Evolutionary conservation across 2,113 vertebrate species (phyloP).

Genomic region (Ailurus styani): DNA sequence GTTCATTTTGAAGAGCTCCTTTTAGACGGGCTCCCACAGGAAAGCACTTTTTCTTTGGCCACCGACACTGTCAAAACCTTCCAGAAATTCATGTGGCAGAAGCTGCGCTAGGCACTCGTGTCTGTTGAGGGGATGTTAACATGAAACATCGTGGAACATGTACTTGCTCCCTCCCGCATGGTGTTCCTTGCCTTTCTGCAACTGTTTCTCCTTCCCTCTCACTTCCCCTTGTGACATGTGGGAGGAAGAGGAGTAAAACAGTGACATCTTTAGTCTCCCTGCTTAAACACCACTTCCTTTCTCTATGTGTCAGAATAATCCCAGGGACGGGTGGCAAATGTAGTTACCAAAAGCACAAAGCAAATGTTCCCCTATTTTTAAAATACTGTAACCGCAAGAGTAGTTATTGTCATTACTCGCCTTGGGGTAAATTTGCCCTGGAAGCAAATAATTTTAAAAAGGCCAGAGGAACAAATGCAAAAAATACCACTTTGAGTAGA

Average conservation of each 20-base stretch:
- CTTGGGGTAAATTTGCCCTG: background rate
- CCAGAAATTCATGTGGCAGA: background rate
- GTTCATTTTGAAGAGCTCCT: constrained; percentile 12
- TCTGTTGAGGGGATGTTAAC: background rate
- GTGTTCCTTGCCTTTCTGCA: background rate
- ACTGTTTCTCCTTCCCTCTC: background rate
- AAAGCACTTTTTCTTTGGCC: constrained; percentile 43
- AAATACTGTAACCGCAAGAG: background rate
- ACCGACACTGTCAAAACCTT: background rate
- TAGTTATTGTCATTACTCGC: background rate
- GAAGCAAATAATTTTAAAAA: constrained; percentile 41
- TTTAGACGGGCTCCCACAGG: background rate
- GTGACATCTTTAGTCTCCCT: constrained; percentile 5
- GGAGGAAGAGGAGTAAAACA: background rate
- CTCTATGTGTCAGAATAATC: background rate
- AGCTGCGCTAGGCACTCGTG: background rate
- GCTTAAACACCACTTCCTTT: background rate
- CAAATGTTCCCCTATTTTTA: background rate
- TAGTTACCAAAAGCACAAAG: background rate
- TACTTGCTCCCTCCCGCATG: background rate
- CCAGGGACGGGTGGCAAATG: background rate
- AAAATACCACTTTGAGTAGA: background rate
- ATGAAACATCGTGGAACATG: background rate
- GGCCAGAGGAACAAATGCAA: background rate
- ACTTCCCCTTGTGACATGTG: background rate